Evolutionary conservation across 53 echinoderm and acorn worm species (phyloP).

Genomic region (Patiria pectinifera): DNA sequence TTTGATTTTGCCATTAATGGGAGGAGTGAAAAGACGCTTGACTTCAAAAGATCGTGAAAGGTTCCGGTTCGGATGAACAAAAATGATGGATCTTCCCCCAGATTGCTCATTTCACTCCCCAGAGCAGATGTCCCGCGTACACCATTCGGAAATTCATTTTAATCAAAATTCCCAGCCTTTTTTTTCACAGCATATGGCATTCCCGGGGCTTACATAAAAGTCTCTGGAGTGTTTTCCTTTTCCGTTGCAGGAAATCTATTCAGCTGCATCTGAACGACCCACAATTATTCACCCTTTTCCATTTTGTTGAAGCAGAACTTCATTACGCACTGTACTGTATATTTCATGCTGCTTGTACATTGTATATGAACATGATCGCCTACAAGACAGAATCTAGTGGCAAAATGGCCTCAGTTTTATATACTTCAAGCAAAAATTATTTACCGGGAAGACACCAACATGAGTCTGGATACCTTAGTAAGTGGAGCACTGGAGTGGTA

Average conservation of each 20-base stretch:
- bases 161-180: not conserved
- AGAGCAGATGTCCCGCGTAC: constrained; percentile 2
- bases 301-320: not conserved
- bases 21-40: not conserved
- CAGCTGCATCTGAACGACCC: not conserved
- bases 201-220: not conserved
- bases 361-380: too few species aligned
- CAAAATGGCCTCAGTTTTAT: too few species aligned
- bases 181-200: not conserved
- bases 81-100: not conserved
- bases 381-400: too few species aligned
- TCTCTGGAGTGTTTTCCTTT: not conserved
- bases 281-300: not conserved
- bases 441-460: too few species aligned
- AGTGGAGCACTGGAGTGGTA: not conserved
- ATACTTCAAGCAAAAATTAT: too few species aligned
- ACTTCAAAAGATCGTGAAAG: not conserved
- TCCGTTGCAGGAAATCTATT: not conserved
- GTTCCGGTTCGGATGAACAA: not conserved
- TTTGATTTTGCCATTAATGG: not conserved
- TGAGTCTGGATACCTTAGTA: too few species aligned
- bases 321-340: too few species aligned
- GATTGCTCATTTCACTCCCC: not conserved
- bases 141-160: not conserved
- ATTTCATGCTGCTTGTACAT: too few species aligned